Evolutionary conservation across 2,113 vertebrate species (phyloP).

Genomic region (Suncus etruscus): DNA sequence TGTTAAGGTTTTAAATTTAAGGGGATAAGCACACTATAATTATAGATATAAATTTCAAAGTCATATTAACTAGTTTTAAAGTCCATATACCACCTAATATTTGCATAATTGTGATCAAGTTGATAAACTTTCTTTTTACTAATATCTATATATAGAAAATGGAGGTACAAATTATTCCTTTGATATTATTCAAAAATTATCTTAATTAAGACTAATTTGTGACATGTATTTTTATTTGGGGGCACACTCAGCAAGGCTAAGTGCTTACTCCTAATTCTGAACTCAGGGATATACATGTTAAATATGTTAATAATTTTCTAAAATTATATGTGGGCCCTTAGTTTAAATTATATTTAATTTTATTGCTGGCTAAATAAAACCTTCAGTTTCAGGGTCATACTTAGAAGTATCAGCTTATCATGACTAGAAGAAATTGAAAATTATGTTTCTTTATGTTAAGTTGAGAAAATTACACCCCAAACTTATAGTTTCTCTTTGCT

Average conservation of each 20-base stretch:
- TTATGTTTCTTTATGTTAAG: not conserved
- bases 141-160: not conserved
- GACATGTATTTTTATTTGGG: not conserved
- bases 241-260: not conserved
- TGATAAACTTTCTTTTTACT: not conserved
- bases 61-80: not conserved
- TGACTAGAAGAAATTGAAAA: constrained; percentile 1
- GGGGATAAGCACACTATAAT: not conserved
- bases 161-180: not conserved
- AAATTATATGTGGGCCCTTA: not conserved
- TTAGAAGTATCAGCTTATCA: not conserved
- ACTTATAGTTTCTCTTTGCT: not conserved
- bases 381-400: not conserved
- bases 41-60: not conserved
- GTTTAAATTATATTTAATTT: constrained; percentile 21
- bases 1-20: not conserved
- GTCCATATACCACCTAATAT: not conserved
- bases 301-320: no score
- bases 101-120: not conserved
- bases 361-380: not conserved
- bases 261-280: no score
- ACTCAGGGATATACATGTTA: no score
- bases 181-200: not conserved
- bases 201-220: not conserved
- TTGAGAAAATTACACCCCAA: not conserved